Conservation (phyloP, 2,113 vertebrate genomes). For the Notothenia coriiceps region DNA sequence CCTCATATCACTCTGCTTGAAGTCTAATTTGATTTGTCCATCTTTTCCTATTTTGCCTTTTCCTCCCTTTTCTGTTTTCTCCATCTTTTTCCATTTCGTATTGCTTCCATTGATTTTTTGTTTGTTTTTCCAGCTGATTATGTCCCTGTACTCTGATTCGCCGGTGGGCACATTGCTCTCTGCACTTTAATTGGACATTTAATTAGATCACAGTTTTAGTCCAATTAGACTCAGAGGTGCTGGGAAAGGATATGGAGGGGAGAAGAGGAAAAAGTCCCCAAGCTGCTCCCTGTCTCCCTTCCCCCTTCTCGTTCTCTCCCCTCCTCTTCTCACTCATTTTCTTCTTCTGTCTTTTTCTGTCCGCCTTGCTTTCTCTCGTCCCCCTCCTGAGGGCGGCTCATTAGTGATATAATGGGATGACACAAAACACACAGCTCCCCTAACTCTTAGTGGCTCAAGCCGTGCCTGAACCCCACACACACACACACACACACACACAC, state of each 20-base stretch:
- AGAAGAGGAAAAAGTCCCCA: slow-evolving; percentile 73
- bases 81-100: slow-evolving; percentile 65
- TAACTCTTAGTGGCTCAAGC: slow-evolving; percentile 56
- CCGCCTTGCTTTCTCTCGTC: slow-evolving; percentile 38
- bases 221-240: slow-evolving; percentile 85
- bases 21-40: slow-evolving; percentile 43
- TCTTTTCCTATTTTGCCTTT: slow-evolving; percentile 50
- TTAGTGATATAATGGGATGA: slow-evolving; percentile 80
- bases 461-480: slow-evolving; percentile 37
- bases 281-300: slow-evolving; percentile 66
- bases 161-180: slow-evolving; percentile 85
- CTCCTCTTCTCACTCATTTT: slow-evolving; percentile 53
- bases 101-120: slow-evolving; percentile 85
- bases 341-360: slow-evolving; percentile 67
- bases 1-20: slow-evolving; percentile 8
- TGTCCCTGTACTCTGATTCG: slow-evolving; percentile 84
- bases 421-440: slow-evolving; percentile 69
- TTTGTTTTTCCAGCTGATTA: slow-evolving; percentile 87
- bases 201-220: slow-evolving; percentile 90
- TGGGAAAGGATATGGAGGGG: slow-evolving; percentile 60
- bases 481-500: background rate
- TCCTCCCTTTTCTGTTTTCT: slow-evolving; percentile 54
- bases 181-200: slow-evolving; percentile 89
- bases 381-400: slow-evolving; percentile 74
- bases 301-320: slow-evolving; percentile 15